Base-by-base conservation (phyloP, 2,797 vertebrate genomes). In the Pampus argenteus region DNA sequence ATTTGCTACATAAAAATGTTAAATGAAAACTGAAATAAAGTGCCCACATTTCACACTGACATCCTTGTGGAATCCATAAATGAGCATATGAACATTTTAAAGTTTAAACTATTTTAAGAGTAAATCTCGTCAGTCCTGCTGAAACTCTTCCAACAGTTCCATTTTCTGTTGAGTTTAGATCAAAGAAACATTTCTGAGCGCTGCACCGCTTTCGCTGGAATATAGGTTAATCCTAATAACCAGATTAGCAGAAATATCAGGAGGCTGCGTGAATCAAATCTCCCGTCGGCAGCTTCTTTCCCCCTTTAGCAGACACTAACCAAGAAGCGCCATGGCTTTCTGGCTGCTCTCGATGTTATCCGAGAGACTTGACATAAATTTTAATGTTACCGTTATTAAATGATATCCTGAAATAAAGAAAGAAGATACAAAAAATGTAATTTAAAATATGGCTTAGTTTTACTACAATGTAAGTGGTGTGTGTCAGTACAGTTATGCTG, bases 1-100 rank as follows among this genome's bases (percentile, higher is more conserved):
- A 93, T 95, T 93, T 93, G 93, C 88, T 92, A 92, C 87, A 82
- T 90, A 83, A 76, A 83, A 89, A 85, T 86, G 87, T 90, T 52
- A 28, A 86, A 78, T 70, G 31, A 86, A 85, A 83, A 84, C 69
- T 76, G 38, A 89, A 93, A 91, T 90, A 91, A 92, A 93, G 89
- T 91, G 89, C 85, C 84, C 89, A 92, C 80, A 88, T 92, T 93
- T 90, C 90, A 86, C 88, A 86, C 62, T 49, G 63, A 79, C 0
- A 68, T 48, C 65, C 20, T 61, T n/a, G 42, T 56, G 17, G 38
- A 64, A 57, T 83, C 26, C 28, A 14, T 81, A 14, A 29, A 18
- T 55, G 47, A 25, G n/a, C 26, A 25, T 26, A 25, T 26, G 10
- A 61, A 57, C 17, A 20, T 58, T 49, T 45, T 57, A 17, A 36